Percentiles rank a stretch among this genome's conserved stretches.
These are phyloP conservation scores for Trissolcus japonicus DNA, from an alignment of 2,888 invertebrate genomes.

Conservation along the genomic window DNA sequence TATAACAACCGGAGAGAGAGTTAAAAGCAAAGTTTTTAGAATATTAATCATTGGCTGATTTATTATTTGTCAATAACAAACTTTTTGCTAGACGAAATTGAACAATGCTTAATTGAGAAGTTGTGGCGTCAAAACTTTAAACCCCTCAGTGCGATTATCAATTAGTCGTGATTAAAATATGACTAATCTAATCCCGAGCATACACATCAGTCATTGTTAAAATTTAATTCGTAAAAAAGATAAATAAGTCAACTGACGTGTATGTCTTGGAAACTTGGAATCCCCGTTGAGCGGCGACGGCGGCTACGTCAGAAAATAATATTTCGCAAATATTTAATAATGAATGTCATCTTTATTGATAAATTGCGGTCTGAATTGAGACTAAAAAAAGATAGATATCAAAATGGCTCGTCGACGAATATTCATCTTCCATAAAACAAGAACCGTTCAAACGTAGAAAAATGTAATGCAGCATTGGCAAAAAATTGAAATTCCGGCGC, in stretches of 20 bases:
- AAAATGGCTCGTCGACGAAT: constrained; percentile 31
- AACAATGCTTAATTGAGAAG: constrained; percentile 11
- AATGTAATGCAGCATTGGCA: constrained; percentile 32
- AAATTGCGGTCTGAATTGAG: neutral
- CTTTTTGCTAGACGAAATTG: constrained; percentile 3
- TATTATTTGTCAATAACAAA: neutral
- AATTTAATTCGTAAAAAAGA: constrained; percentile 7
- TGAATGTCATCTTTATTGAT: too few species aligned
- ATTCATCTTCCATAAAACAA: constrained; percentile 28
- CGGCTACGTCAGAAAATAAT: too few species aligned
- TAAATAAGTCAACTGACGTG: too few species aligned
- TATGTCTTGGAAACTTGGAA: too few species aligned
- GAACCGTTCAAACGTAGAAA: constrained; percentile 20
- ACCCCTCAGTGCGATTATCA: constrained; percentile 9
- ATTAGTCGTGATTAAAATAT: constrained; percentile 21
- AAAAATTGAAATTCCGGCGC: constrained; percentile 44
- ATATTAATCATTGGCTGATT: neutral
- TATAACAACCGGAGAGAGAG: too few species aligned
- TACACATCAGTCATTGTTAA: constrained; percentile 35
- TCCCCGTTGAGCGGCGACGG: too few species aligned
- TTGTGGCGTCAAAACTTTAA: constrained; percentile 28
- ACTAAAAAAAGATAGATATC: neutral
- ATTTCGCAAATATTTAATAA: too few species aligned
- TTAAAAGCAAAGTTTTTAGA: too few species aligned
- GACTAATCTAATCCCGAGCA: constrained; percentile 9